Evolutionary conservation across 2,113 vertebrate species (phyloP), one percentile per base, ranked within the genome.

Genomic region (Lethenteron camtschaticum): DNA sequence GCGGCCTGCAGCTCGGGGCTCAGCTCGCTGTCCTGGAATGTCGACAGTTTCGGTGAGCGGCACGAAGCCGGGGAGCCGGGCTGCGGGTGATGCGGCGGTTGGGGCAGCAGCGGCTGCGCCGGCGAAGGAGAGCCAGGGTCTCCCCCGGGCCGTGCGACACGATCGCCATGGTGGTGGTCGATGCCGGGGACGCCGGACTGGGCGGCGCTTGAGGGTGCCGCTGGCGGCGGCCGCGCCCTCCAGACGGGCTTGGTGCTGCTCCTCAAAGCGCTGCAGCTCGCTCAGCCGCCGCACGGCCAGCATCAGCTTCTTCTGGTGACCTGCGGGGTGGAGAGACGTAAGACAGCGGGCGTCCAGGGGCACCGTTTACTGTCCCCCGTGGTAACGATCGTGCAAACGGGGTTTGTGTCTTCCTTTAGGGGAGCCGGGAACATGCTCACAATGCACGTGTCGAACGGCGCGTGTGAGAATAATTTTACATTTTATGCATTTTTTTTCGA

Each of bases 261-360:
- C n/a, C 10, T 66, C 63, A 20, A 20, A n/a, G n/a, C 63, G 86
- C 78, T 96, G 90, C 74, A 99, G 77, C 77, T 99, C 94, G 0
- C 89, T 88, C 73, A 96, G 79, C 70, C 89, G 87, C 81, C 92
- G 90, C 75, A 96, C 92, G 0, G 92, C 94, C 76, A 96, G 72
- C 94, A 99, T 99, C 75, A 99, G 79, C 80, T 99, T 99, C 81
- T 99, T 99, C 77, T 96, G 94, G 81, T 99, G 92, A 71, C 94
- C 92, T 91, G 68, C 20, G 12, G 59, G 58, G 57, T 24, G 41
- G 5, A 41, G 41, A 41, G 41, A 41, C 5, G 41, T 41, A 41
- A 41, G 41, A 41, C 6, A 41, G 41, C 41, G 41, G 41, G 1
- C 41, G 41, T 41, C 41, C 41, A 41, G 41, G 41, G 6, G 41